Base-by-base conservation (phyloP, 2,888 invertebrate genomes). In the Junonia oenone region DNA sequence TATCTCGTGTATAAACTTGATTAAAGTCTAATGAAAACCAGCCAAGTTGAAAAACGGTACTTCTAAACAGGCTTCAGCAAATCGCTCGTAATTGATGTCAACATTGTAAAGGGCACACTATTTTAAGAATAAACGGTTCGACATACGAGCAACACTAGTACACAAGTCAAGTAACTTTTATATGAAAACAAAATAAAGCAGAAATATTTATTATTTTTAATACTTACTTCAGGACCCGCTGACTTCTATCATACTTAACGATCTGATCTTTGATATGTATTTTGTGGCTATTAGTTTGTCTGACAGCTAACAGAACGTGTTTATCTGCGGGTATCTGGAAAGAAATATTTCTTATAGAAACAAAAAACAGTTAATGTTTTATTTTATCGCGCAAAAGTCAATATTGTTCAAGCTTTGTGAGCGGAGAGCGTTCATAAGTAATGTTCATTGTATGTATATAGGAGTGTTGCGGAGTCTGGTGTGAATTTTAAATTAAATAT, bases 211-310 rank as follows among this genome's bases (percentile, higher is more conserved):
- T 14, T 37, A 38, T 40, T 51, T 40, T 35, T 31, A 37, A 19
- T 68, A 87, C 91, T 91, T 76, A 95, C 95, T 94, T 94, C 63
- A 95, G 90, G 65, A 94, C 93, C 59, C 94, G 91, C 75, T 95
- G 94, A 76, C 93, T 94, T 67, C 94, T 92, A 74, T 95, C 95
- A 76, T 94, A 95, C 73, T 95, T 94, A 66, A 94, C 93, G 72
- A 93, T 92, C 83, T 93, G 94, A 79, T 95, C 95, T 88, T 95
- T 95, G 90, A 94, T 93, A 91, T 94, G 94, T 83, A 94, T 93
- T 85, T 94, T 94, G 79, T 95, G 94, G 79, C 94, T 94, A 84
- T 95, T 94, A 49, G 94, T 93, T 76, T 96, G 96, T 74, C 94
- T 92, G 64, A 96, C 93, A 54, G 93, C 93, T 66, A 96, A 88